Evolutionary conservation across 1,140 invertebrate genomes (phyloP).

Genomic region (Artemia franciscana): DNA sequence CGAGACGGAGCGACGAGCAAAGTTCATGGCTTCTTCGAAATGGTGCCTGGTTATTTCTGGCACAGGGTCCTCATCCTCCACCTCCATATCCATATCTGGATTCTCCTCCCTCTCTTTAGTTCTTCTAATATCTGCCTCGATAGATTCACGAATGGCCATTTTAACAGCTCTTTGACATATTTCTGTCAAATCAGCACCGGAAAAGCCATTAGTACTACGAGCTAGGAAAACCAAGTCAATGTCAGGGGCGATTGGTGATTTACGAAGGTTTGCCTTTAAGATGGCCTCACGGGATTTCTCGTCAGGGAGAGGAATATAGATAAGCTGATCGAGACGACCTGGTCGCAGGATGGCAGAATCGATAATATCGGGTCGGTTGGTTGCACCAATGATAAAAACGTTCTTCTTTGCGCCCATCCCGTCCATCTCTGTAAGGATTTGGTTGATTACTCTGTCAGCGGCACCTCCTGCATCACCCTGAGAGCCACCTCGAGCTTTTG

Average conservation of each 20-base stretch:
- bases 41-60: conserved; percentile 90
- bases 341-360: conserved; percentile 96
- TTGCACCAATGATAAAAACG: conserved; percentile 94
- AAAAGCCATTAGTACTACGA: conserved; percentile 90
- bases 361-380: conserved; percentile 83
- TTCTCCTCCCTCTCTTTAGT: conserved; percentile 64
- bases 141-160: conserved; percentile 89
- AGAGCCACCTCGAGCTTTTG: conserved; percentile 90
- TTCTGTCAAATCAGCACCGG: conserved; percentile 95
- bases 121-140: conserved; percentile 77
- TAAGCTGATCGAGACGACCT: conserved; percentile 92
- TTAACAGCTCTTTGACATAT: conserved; percentile 99
- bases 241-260: conserved; percentile 86
- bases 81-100: conserved; percentile 60
- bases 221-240: conserved; percentile 84
- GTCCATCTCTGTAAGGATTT: conserved; percentile 99
- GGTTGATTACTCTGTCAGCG: conserved; percentile 97
- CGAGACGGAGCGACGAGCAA: conserved; percentile 91
- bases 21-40: conserved; percentile 99
- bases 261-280: conserved; percentile 80
- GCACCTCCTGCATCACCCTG: conserved; percentile 95
- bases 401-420: conserved; percentile 99
- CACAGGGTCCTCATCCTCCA: conserved; percentile 89
- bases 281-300: conserved; percentile 91
- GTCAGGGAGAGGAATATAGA: conserved; percentile 98